Evolutionary conservation across 2,888 invertebrate genomes (phyloP), one percentile per base, ranked within the genome.

Genomic region (Leptura quadrifasciata): DNA sequence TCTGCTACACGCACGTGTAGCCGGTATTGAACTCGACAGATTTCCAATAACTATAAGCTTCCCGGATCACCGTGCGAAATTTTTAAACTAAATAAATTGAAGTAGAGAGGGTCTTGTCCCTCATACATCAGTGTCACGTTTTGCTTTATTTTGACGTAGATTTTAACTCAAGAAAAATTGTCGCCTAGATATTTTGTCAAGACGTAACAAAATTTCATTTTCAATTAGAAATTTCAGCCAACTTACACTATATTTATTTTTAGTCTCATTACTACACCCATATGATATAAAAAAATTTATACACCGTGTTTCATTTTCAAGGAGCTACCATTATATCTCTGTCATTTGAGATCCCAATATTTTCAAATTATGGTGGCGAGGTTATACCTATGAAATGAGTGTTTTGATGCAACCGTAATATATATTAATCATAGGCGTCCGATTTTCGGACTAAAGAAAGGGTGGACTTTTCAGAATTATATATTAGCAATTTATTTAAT

Each of bases 1-100:
- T 85, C 86, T 85, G 81, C 82, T 81, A 80, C 79, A 85, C 85
- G 87, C 87, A 87, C 87, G 87, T 88, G 87, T 83, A 80, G 73
- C 24, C 39, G 21, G 39, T 61, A 80, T 80, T 75, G 79, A 80
- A 71, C 76, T 61, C 68, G 73, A 39, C 73, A 71, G 76, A 80
- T 79, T 78, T 79, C 75, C 81, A 75, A 79, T 80, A 79, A 76
- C 74, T 80, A 52, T 72, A 71, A 70, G 76, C 65, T 76, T 76
- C 65, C 70, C 72, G 75, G 78, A 75, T 76, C 75, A 77, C 74
- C 82, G 79, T 81, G 80, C 77, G 78, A 82, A 80, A 78, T 77
- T 78, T 81, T 77, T 77, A 65, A 60, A 61, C 64, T 72, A 67
- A 70, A 77, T 80, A 79, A 78, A 79, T 78, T 74, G 76, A 74